Base-by-base conservation (phyloP, 2,113 vertebrate species). In the Hylia prasina region DNA sequence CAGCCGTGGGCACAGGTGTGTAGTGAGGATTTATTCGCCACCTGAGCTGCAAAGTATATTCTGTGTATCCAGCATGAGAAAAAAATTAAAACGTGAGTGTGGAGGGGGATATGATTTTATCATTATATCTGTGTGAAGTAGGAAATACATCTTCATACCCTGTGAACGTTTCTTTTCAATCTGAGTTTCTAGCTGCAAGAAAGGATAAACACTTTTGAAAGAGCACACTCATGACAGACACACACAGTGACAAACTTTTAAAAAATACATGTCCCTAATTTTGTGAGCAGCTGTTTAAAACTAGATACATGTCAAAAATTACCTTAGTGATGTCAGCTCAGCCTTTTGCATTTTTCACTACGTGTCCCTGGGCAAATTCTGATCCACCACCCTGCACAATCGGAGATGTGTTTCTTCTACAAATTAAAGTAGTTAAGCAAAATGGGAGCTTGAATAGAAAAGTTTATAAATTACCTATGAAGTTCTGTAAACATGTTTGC, bases 401-500 rank as follows among this genome's bases (percentile, higher is more conserved):
- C 94, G 73, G 61, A 69, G 80, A 92, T 68, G 93, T 19, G 1
- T 88, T 93, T 61, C 54, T 89, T 89, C 78, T 96, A 92, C 95
- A 97, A 97, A 97, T 97, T 95, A 92, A 97, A 93, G 95, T 92
- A 76, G 96, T 97, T 97, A 96, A 97, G 89, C 91, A 96, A 96
- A 97, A 94, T 17, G 75, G 72, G 72, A 76, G 75, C 89, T 87
- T 72, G 83, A 84, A 83, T 80, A 58, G 53, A 89, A 90, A 72
- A 91, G 72, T 96, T 98, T 97, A 97, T 98, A 96, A 98, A 98
- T 98, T 98, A 98, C 91, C 97, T 96, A 97, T 97, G 97, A 98
- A 94, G 91, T 87, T 96, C 94, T 96, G 92, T 97, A 98, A 98
- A 98, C 87, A 93, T 69, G 60, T 96, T 97, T 97, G 82, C 91